Base-by-base conservation (phyloP, 1,140 invertebrate genomes). In the Stratiolaelaps scimitus region DNA sequence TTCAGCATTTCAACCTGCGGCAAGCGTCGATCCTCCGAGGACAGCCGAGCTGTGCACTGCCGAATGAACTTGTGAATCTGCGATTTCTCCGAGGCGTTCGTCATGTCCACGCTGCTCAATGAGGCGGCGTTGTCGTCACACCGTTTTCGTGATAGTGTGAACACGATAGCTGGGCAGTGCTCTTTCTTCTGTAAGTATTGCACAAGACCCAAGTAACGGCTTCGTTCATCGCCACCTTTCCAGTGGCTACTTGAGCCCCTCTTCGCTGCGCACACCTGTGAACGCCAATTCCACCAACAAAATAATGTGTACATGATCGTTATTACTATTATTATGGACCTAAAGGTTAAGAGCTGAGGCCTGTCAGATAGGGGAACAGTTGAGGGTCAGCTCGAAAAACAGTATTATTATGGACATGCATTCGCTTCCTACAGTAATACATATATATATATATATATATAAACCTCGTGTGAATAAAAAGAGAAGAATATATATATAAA, bases 131-230 rank as follows among this genome's bases (percentile, higher is more conserved):
- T 92, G 65, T 81, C 79, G 73, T 94, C 88, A 73, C 86, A 91
- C 71, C 84, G 83, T 73, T 89, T 91, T 67, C 92, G 80, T 0
- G 92, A 97, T 67, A 99, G 83, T 7, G 88, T 92, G 72, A 98
- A 98, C 1, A 89, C 84, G 1, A 98, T 91, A 0, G 91, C 87
- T 0, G 95, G 94, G 53, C 98, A 77, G 72, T 92, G 85, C 68
- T 93, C 85, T 65, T 85, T 76, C 69, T 83, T 83, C 70, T 82
- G 80, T 4, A 93, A 78, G 74, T 88, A 84, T 70, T 85, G 83
- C 48, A 95, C 82, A 65, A 95, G 81, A 26, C 85, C 85, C 46
- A 85, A 81, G 86, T 89, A 95, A 66, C 89, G 83, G 47, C 84
- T 89, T 74, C 53, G 26, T 23, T 60, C 53, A 23, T 60, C 53